A percentile compares a stretch with the other conserved stretches of the same genome.
Conservation (phyloP, 2,113 vertebrate genomes). For the Ascaphus truei region DNA sequence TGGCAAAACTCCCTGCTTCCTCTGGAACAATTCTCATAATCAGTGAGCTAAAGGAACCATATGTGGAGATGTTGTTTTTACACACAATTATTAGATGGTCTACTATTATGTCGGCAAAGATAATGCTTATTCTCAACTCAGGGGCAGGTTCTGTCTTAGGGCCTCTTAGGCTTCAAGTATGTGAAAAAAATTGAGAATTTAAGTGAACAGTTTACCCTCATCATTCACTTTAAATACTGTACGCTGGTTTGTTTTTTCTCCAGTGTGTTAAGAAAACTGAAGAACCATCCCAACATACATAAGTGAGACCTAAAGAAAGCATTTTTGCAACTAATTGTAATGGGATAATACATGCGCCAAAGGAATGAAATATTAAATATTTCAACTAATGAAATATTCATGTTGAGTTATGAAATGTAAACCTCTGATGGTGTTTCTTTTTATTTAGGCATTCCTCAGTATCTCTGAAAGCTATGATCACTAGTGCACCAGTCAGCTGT, state of each 20-base stretch:
- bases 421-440: background rate
- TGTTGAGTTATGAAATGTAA: background rate
- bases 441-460: conserved; percentile 1
- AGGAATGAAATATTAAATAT: conserved; percentile 24
- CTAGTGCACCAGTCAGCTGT: conserved; percentile 12
- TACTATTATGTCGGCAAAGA: background rate
- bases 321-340: conserved; percentile 11
- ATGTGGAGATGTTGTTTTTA: background rate
- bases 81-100: background rate
- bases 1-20: background rate
- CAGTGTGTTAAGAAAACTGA: background rate
- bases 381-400: conserved; percentile 17
- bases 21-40: background rate
- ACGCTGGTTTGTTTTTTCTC: background rate
- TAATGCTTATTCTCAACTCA: background rate
- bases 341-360: conserved; percentile 12
- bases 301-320: background rate
- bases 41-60: background rate
- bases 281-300: background rate
- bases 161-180: background rate
- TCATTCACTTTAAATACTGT: background rate
- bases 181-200: background rate
- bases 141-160: background rate
- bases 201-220: background rate
- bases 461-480: conserved; percentile 14